Conservation (phyloP, 2,888 invertebrate species). For the Lysandra bellargus region DNA sequence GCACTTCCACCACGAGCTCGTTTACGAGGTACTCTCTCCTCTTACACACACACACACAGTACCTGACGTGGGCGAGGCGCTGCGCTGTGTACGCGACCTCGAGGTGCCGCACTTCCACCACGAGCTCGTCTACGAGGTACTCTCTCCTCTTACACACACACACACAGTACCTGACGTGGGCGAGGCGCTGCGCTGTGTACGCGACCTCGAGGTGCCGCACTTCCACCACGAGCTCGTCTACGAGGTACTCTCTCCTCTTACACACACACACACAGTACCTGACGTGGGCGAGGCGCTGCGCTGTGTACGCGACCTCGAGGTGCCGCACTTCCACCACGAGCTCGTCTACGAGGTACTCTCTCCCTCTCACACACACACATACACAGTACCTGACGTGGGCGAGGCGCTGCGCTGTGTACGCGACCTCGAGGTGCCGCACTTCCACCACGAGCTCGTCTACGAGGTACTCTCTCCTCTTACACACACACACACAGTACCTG, state of each 20-base stretch:
- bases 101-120: slow-evolving; percentile 98
- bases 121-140: slow-evolving; percentile 94
- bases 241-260: slow-evolving; percentile 58
- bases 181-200: slow-evolving; percentile 92
- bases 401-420: slow-evolving; percentile 93
- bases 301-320: slow-evolving; percentile 93
- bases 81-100: slow-evolving; percentile 90
- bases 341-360: slow-evolving; percentile 90
- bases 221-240: slow-evolving; percentile 87
- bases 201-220: slow-evolving; percentile 96
- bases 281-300: slow-evolving; percentile 92
- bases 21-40: slow-evolving; percentile 63
- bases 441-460: slow-evolving; percentile 85
- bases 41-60: slow-evolving; percentile 71
- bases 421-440: slow-evolving; percentile 96
- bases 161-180: slow-evolving; percentile 79
- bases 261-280: too few species aligned
- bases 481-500: slow-evolving; percentile 51
- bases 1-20: slow-evolving; percentile 91
- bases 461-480: slow-evolving; percentile 52
- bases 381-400: slow-evolving; percentile 79
- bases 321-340: slow-evolving; percentile 98
- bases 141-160: too few species aligned
- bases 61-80: slow-evolving; percentile 90
- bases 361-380: slow-evolving; percentile 34